Conservation (phyloP, 2,888 invertebrate species). For the Metallyticus violacea region DNA sequence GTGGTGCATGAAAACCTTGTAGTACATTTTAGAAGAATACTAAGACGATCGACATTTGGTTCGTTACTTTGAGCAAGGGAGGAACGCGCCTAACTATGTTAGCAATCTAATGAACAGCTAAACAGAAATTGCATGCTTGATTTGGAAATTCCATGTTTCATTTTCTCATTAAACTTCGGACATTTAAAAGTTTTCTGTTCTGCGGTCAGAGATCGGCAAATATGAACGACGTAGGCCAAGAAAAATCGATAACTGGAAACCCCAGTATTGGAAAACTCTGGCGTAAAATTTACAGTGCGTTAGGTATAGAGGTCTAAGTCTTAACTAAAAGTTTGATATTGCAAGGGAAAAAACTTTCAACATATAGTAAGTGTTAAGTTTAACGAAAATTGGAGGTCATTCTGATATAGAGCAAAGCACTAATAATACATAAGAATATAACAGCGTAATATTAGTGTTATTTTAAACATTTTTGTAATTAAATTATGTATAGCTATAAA, state of each 20-base stretch:
- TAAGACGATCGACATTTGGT: neutral
- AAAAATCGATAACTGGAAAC: neutral
- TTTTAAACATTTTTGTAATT: no score
- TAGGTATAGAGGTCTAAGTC: neutral
- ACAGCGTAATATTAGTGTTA: no score
- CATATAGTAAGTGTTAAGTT: no score
- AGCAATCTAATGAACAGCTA: neutral
- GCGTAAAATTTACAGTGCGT: neutral
- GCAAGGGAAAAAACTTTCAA: no score
- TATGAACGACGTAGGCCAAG: neutral
- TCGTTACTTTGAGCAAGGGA: neutral
- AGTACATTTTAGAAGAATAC: no score
- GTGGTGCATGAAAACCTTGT: no score
- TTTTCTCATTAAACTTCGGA: neutral
- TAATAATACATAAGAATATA: no score
- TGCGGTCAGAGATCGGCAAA: neutral
- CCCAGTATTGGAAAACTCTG: neutral
- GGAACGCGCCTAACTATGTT: neutral
- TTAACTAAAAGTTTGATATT: no score
- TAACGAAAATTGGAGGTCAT: no score
- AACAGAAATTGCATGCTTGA: neutral
- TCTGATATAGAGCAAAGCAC: no score
- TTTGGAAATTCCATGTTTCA: neutral
- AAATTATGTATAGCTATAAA: no score
- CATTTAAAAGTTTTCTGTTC: neutral